These are phyloP conservation scores for Eucidaris tribuloides DNA, from an alignment of 35 echinoderm and acorn worm species.

Conservation along the genomic window DNA sequence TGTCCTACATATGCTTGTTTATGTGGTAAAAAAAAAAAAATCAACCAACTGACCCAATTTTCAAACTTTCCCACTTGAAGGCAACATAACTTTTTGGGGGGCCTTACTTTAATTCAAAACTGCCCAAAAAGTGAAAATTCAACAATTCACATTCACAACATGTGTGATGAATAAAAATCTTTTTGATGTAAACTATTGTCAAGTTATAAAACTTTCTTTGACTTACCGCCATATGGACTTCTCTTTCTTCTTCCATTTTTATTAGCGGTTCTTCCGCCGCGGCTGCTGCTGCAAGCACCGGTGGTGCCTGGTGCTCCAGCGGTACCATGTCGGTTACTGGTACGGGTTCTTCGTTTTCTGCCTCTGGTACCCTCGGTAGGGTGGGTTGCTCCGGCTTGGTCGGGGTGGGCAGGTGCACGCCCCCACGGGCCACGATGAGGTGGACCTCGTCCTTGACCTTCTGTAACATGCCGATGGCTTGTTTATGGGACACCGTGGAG, in stretches of 20 bases:
- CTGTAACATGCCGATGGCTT: slow-evolving; percentile 87
- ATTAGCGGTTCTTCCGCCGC: background rate
- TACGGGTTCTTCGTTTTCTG: no score
- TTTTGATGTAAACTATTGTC: no score
- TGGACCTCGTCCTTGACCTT: slow-evolving; percentile 76
- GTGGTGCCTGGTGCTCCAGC: background rate
- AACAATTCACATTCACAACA: no score
- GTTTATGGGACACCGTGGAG: slow-evolving; percentile 75
- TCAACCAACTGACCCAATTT: no score
- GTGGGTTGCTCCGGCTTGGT: background rate
- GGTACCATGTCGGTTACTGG: background rate
- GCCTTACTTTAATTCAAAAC: no score
- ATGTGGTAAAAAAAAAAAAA: no score
- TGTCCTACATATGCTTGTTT: no score
- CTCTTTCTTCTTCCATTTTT: background rate
- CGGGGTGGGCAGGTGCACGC: slow-evolving; percentile 54
- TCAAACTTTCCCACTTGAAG: no score
- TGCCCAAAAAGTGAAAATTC: no score
- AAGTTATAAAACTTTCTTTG: no score
- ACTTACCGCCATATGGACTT: background rate
- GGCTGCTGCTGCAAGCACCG: background rate
- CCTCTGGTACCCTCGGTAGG: background rate
- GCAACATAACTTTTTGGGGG: no score
- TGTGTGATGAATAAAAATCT: no score
- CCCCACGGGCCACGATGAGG: slow-evolving; percentile 85